Conservation (phyloP, 2,113 vertebrate species). For the Lasiurus cinereus region DNA sequence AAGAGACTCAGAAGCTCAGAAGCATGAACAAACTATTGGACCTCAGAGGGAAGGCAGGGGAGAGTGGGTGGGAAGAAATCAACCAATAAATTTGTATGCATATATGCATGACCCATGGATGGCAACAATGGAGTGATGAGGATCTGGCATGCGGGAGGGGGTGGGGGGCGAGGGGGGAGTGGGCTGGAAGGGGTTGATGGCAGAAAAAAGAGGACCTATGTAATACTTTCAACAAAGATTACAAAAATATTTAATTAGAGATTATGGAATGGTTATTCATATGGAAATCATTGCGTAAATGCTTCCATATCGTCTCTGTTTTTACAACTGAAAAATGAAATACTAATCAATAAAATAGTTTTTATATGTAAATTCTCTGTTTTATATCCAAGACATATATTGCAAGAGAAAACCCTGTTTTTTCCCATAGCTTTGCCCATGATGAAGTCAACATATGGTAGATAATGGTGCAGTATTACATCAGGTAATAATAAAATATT, state of each 20-base stretch:
- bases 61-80: no score
- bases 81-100: no score
- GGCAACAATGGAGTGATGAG: no score
- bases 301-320: not conserved
- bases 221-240: no score
- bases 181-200: no score
- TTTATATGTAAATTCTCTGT: constrained; percentile 3
- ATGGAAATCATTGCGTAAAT: not conserved
- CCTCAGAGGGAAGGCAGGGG: no score
- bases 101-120: no score
- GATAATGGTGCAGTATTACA: not conserved
- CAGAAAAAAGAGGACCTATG: no score
- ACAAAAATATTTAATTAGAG: not conserved
- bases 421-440: not conserved
- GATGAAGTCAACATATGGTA: constrained; percentile 17
- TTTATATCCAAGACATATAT: constrained; percentile 40
- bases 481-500: constrained; percentile 7
- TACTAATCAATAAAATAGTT: constrained; percentile 19
- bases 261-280: not conserved
- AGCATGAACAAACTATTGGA: no score
- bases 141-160: no score
- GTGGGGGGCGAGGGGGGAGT: no score
- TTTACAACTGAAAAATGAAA: not conserved
- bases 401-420: not conserved
- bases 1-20: no score